Evolutionary conservation across 2,113 vertebrate genomes (phyloP).

Genomic region (Daphoenositta chrysoptera): DNA sequence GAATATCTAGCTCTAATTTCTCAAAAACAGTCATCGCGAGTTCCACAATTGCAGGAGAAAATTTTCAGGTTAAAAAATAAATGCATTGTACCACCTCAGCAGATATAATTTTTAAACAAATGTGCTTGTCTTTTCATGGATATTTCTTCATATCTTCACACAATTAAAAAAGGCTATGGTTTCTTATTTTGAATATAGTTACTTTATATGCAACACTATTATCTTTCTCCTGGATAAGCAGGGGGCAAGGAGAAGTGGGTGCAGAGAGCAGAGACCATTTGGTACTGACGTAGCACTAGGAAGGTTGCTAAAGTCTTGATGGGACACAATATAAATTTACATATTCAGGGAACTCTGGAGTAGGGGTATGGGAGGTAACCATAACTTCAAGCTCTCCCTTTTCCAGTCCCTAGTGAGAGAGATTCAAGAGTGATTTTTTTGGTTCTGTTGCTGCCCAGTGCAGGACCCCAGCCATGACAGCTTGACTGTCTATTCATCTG

Average conservation of each 20-base stretch:
- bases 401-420: neutral
- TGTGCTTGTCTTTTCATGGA: neutral
- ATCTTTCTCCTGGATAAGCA: neutral
- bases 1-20: neutral
- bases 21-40: neutral
- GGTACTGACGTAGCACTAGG: neutral
- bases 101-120: neutral
- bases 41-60: neutral
- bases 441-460: neutral
- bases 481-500: neutral
- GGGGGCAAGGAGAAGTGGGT: neutral
- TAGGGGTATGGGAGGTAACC: neutral
- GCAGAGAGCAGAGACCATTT: neutral
- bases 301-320: neutral
- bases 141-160: neutral
- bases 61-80: neutral
- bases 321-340: neutral
- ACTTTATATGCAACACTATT: neutral
- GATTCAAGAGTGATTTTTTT: neutral
- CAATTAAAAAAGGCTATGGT: neutral
- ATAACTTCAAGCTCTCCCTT: neutral
- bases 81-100: neutral
- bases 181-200: neutral
- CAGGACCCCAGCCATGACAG: neutral
- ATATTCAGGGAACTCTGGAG: neutral